Evolutionary conservation across 2,113 vertebrate species (phyloP), one percentile per base, ranked within the genome.

Genomic region (Phasianus colchicus): DNA sequence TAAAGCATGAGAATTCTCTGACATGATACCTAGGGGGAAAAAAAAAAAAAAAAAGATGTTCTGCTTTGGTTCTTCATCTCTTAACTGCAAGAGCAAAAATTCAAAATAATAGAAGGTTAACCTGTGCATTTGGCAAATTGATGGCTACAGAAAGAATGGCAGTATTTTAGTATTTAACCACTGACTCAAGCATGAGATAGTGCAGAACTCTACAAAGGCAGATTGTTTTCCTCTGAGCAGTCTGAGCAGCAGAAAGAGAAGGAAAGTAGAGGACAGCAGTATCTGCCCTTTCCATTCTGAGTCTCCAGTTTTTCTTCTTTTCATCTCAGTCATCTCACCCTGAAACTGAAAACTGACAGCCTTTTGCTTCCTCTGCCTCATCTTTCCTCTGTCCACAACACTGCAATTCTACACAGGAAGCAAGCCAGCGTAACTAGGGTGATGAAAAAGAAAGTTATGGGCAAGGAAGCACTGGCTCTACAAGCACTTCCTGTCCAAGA

Each of bases 1-100:
- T 97, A 98, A 98, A 96, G 98, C 98, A 30, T 98, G 98, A 24
- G 98, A 98, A 95, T 98, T 98, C 91, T 99, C 99, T 54, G 98
- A 94, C 42, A 95, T 34, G 66, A 70, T 93, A 95, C 98, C 98
- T 98, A 91, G 29, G 52, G 42, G 42, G 5, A 72, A 91, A 98
- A 92, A 80, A n/a, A n/a, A n/a, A 92, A 82, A 66, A 83, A 93
- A 79, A 88, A 64, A 86, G 54, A 65, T 15, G 80, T 1, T 40
- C 1, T 36, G 67, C 73, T 92, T 94, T 43, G 77, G 7, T 71
- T 94, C 43, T 63, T 75, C 38, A 1, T 8, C 70, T 80, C 43
- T 42, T 54, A 42, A 50, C 30, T 45, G 27, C 29, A 66, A 73
- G 14, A 76, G 6, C 11, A 54, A 9, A 36, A 42, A 84, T 15